Conservation (phyloP, 2,888 invertebrate species). For the Auanema freiburgensis region DNA sequence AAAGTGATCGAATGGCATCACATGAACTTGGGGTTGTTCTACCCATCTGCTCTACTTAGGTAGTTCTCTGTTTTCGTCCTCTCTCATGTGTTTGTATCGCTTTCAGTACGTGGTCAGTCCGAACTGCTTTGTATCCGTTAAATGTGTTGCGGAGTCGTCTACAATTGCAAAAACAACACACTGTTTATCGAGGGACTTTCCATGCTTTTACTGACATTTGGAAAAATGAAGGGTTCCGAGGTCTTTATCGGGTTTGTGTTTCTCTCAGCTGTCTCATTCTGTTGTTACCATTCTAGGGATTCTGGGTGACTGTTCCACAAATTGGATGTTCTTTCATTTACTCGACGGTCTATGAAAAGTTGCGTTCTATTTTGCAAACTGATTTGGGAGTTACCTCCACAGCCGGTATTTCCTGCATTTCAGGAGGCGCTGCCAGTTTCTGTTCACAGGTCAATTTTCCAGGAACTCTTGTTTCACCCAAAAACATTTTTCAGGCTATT, state of each 20-base stretch:
- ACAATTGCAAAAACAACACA: slow-evolving; percentile 51
- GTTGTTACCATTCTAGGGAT: slow-evolving; percentile 29
- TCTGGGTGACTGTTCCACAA: slow-evolving; percentile 51
- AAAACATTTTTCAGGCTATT: slow-evolving; percentile 27
- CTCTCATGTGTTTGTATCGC: not conserved
- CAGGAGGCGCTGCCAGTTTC: slow-evolving; percentile 44
- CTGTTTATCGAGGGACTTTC: slow-evolving; percentile 42
- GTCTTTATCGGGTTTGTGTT: slow-evolving; percentile 35
- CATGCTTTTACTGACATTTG: slow-evolving; percentile 47
- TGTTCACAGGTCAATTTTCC: slow-evolving; percentile 32
- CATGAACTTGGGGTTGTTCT: slow-evolving; percentile 44
- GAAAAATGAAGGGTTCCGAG: slow-evolving; percentile 42
- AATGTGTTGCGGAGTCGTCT: slow-evolving; percentile 47
- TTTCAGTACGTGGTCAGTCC: slow-evolving; percentile 45
- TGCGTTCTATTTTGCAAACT: slow-evolving; percentile 34
- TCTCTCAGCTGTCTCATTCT: not conserved
- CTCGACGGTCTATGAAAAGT: slow-evolving; percentile 48
- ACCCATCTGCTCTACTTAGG: slow-evolving; percentile 41
- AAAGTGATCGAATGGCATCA: slow-evolving; percentile 51
- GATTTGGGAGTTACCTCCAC: slow-evolving; percentile 32
- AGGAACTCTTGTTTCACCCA: too few species aligned
- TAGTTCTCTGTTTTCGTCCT: not conserved
- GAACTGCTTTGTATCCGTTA: slow-evolving; percentile 45
- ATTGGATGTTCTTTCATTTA: slow-evolving; percentile 52
- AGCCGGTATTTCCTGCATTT: slow-evolving; percentile 33